Percentiles rank a stretch among this genome's conserved stretches.
These are phyloP conservation scores for Euwallacea similis DNA, from an alignment of 1,140 invertebrate genomes.

Conservation along the genomic window DNA sequence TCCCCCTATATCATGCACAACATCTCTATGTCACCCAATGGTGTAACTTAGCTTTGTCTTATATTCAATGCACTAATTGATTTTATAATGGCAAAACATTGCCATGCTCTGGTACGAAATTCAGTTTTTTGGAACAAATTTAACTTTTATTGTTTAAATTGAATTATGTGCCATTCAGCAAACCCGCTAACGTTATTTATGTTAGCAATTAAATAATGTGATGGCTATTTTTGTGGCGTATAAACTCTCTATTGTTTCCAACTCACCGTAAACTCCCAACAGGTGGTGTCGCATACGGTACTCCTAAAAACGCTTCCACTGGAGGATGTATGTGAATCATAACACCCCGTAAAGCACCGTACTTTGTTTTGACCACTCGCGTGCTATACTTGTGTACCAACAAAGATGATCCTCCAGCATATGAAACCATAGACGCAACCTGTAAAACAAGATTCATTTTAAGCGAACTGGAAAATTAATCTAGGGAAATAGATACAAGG, in stretches of 20 bases:
- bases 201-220: too few species aligned
- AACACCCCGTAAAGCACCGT: conserved; percentile 82
- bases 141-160: too few species aligned
- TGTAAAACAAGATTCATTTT: conserved; percentile 9
- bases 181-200: too few species aligned
- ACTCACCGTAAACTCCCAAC: conserved; percentile 66
- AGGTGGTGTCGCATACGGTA: conserved; percentile 88
- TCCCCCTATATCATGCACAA: too few species aligned
- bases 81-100: too few species aligned
- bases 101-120: too few species aligned
- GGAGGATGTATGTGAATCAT: conserved; percentile 75
- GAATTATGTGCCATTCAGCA: too few species aligned
- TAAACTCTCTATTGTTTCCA: neutral
- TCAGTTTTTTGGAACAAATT: too few species aligned
- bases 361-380: conserved; percentile 81
- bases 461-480: neutral
- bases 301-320: conserved; percentile 92
- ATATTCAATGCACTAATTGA: too few species aligned
- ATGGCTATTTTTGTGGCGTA: too few species aligned
- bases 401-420: conserved; percentile 53
- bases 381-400: conserved; percentile 73
- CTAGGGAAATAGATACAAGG: neutral
- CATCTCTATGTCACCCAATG: too few species aligned
- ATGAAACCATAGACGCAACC: conserved; percentile 49
- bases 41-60: too few species aligned